These are phyloP conservation scores for Hypselothyrea guttata DNA, from an alignment of 2,888 invertebrate genomes.

Conservation along the genomic window DNA sequence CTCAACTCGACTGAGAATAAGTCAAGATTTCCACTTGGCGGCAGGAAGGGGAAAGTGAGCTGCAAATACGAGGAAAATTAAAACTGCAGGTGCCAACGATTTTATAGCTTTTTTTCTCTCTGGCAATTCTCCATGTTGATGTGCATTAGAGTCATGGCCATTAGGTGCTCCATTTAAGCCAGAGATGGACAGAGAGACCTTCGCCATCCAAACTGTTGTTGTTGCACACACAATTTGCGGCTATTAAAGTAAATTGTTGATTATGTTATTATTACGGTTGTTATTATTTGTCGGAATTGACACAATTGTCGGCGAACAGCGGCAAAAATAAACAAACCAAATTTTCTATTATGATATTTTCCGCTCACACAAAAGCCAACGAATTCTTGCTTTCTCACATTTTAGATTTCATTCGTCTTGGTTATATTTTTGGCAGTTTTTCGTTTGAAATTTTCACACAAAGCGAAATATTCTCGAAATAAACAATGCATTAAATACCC, in stretches of 20 bases:
- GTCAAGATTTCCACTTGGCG: conserved; percentile 34
- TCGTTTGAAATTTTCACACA: conserved; percentile 32
- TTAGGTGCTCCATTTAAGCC: conserved; percentile 45
- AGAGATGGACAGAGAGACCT: conserved; percentile 33
- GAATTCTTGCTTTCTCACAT: not conserved
- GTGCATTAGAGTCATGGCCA: conserved; percentile 14
- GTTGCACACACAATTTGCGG: conserved; percentile 33
- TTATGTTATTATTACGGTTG: conserved; percentile 19
- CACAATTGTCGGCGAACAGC: conserved; percentile 49
- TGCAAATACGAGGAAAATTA: conserved; percentile 8
- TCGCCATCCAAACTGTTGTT: conserved; percentile 22
- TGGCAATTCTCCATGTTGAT: conserved; percentile 11
- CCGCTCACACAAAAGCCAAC: conserved; percentile 13
- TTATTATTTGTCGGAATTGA: conserved; percentile 39
- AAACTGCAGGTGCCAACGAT: conserved; percentile 46
- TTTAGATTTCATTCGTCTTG: conserved; percentile 19
- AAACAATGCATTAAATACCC: conserved; percentile 13
- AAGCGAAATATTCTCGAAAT: conserved; percentile 16
- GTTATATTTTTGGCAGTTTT: conserved; percentile 28
- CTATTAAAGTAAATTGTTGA: conserved; percentile 56
- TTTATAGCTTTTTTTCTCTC: conserved; percentile 29
- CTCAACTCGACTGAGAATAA: conserved; percentile 48
- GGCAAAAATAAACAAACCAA: conserved; percentile 34
- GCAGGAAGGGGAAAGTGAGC: conserved; percentile 25
- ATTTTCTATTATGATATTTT: conserved; percentile 30